Conservation (phyloP, 2,797 vertebrate genomes). For the Labroides dimidiatus region DNA sequence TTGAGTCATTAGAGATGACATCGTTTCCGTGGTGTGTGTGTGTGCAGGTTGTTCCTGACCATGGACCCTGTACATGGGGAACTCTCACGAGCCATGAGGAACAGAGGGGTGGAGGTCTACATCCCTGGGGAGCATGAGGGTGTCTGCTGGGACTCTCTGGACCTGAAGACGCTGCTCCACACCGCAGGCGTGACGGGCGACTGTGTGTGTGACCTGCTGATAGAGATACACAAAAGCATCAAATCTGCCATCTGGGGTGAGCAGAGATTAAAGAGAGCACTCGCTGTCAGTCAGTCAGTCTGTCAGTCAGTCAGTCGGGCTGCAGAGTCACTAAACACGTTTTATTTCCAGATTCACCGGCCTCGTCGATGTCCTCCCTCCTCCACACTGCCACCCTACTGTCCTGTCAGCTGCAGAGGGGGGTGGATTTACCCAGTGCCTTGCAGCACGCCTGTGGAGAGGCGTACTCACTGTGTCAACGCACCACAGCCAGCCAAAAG, state of each 20-base stretch:
- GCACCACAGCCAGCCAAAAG: constrained; percentile 86
- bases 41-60: constrained; percentile 91
- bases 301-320: background rate
- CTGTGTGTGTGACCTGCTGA: constrained; percentile 88
- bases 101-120: constrained; percentile 95
- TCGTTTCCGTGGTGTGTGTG: background rate
- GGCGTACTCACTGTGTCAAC: constrained; percentile 89
- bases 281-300: background rate
- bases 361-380: constrained; percentile 87
- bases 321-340: background rate
- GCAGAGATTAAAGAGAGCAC: background rate
- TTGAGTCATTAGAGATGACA: background rate
- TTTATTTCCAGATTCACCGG: constrained; percentile 85
- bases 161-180: constrained; percentile 92
- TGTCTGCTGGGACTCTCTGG: constrained; percentile 83
- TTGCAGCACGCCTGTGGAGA: constrained; percentile 91
- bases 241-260: constrained; percentile 89
- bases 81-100: constrained; percentile 98
- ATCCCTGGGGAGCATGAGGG: constrained; percentile 89
- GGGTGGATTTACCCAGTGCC: constrained; percentile 88
- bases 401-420: constrained; percentile 90
- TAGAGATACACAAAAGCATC: constrained; percentile 88
- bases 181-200: constrained; percentile 90
- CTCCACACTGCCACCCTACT: constrained; percentile 88
- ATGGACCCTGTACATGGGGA: constrained; percentile 96